phyloP scores from a whole-genome alignment of 2,113 vertebrate genomes.

The Rhea americana region DNA sequence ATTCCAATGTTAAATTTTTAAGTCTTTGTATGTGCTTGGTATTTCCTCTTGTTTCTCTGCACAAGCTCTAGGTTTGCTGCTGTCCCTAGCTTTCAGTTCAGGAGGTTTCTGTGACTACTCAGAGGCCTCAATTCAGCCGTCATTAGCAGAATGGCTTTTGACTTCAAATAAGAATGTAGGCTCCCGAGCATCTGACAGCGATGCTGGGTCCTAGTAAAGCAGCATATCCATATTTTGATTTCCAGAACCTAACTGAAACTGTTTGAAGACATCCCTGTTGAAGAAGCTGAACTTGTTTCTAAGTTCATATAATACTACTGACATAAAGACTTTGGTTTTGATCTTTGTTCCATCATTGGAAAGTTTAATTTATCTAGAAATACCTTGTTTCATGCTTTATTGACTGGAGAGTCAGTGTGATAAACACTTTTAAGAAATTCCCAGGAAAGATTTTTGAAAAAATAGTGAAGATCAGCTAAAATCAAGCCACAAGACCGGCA shows the following conservation, averaged over 20 bases:
- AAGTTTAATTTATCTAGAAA: neutral
- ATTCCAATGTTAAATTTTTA: neutral
- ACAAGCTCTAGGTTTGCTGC: neutral
- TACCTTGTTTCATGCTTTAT: neutral
- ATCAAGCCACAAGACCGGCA: neutral
- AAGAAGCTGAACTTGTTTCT: neutral
- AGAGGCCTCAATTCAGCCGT: conserved; percentile 11
- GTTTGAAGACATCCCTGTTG: neutral
- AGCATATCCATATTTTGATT: neutral
- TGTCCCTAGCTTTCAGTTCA: neutral
- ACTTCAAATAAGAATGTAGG: conserved; percentile 1
- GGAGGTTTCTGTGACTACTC: conserved; percentile 14
- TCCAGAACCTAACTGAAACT: neutral
- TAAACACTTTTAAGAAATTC: neutral
- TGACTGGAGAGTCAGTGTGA: neutral
- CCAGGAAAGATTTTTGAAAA: neutral
- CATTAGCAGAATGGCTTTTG: conserved; percentile 2
- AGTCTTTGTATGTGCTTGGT: accelerated
- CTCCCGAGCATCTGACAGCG: neutral
- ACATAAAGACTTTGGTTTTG: neutral
- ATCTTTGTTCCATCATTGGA: neutral
- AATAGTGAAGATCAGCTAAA: neutral
- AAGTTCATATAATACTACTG: neutral
- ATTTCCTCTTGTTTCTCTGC: neutral
- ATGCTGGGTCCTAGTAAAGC: neutral